Base-by-base conservation (phyloP, 2,113 vertebrate genomes). In the Plecturocebus donacophilus region DNA sequence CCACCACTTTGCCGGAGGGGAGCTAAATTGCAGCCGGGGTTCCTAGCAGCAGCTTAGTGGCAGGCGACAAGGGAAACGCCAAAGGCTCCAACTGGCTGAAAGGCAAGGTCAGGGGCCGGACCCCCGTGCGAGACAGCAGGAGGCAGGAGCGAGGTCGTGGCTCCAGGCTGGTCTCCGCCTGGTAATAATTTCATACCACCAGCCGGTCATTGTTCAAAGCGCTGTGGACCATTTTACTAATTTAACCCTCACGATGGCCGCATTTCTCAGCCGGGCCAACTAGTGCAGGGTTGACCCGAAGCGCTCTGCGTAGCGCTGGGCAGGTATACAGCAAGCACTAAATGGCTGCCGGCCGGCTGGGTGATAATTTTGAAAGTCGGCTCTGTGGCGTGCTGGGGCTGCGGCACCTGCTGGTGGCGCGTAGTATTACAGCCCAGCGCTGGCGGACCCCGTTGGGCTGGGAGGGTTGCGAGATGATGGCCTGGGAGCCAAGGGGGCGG, bases 351-450 rank as follows among this genome's bases (percentile, higher is more conserved):
- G 8, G 9, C 35, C 13, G 76, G 42, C 14, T 20, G 23, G 21
- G 23, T 54, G 52, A 49, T 12, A 6, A n/a, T 52, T 95, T 71
- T 32, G 87, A 14, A 86, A 73, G 32, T 82, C 75, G 58, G 25
- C 42, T 64, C 23, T 14, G 40, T 96, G 32, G 3, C 8, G 70
- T 54, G 61, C 91, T 88, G 76, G 82, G 30, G 42, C 54, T 93
- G 83, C 96, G 98, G n/a, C 98, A 95, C 52, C 98, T 98, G 61
- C 94, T 61, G 98, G 90, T 52, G 17, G 54, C 12, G 0, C 42
- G 6, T 89, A 45, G 95, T 40, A 68, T 94, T 89, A 79, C 97
- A 83, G 92, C 68, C 40, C 38, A 19, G 32, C 52, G 81, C 27
- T 21, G 64, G 17, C 7, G 21, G 45, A 10, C 10, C 21, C 66